phyloP scores from a whole-genome alignment of 2,113 vertebrate species.

The Dermatemys mawii region DNA sequence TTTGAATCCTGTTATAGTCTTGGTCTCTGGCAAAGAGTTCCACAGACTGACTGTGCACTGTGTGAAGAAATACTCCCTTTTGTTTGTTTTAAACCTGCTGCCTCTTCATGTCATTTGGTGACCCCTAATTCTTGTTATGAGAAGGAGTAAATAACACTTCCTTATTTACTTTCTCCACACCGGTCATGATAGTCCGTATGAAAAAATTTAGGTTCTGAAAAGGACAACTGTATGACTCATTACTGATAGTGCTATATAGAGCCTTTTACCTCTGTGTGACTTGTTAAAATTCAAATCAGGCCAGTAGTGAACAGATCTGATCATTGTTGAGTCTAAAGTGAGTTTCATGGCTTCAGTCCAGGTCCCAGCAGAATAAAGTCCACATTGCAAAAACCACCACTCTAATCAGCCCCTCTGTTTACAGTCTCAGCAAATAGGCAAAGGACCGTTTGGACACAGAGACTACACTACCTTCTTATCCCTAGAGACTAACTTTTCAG shows the following conservation, averaged over 20 bases:
- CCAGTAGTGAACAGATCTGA: not conserved
- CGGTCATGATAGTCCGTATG: not conserved
- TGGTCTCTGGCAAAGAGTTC: too few species aligned
- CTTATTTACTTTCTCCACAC: too few species aligned
- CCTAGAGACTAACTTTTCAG: fast-evolving
- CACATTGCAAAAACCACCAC: not conserved
- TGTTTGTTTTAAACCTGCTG: too few species aligned
- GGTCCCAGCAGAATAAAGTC: not conserved
- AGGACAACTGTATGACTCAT: not conserved
- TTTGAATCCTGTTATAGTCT: too few species aligned
- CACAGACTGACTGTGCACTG: too few species aligned
- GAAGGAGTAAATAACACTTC: too few species aligned
- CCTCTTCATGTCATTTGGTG: too few species aligned
- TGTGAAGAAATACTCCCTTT: too few species aligned
- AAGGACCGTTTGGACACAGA: not conserved
- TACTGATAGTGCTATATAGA: not conserved
- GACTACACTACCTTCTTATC: not conserved
- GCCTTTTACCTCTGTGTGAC: not conserved
- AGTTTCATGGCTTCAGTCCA: not conserved
- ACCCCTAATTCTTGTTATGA: too few species aligned
- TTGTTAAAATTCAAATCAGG: not conserved
- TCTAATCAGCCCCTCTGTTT: not conserved
- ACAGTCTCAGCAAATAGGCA: not conserved
- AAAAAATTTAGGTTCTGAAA: not conserved
- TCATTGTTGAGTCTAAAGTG: fast-evolving